A percentile compares a stretch with the other conserved stretches of the same genome.
These are phyloP conservation scores for Paguma larvata DNA, from an alignment of 2,797 vertebrate species.

Conservation along the genomic window DNA sequence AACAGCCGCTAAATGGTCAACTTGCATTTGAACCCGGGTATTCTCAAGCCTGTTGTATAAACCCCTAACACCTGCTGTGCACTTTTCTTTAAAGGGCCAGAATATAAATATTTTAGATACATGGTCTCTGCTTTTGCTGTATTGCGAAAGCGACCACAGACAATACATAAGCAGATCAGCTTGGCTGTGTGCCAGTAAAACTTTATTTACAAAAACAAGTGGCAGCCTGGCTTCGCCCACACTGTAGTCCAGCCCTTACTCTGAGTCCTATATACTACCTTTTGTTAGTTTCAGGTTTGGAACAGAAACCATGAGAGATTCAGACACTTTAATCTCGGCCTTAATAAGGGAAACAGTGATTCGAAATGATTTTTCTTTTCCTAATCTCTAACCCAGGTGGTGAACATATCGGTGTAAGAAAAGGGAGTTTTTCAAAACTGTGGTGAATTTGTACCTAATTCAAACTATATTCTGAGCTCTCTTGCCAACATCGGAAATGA, in stretches of 20 bases:
- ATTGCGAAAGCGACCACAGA: too few species aligned
- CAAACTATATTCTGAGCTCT: background rate
- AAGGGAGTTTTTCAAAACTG: background rate
- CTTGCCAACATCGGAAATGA: background rate
- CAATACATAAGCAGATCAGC: rapidly evolving
- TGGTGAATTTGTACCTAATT: background rate
- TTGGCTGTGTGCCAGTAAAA: background rate
- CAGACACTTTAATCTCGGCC: background rate
- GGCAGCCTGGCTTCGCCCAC: background rate
- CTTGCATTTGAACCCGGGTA: background rate
- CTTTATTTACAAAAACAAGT: background rate
- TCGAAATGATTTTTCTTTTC: background rate
- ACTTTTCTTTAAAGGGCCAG: background rate
- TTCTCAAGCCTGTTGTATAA: background rate
- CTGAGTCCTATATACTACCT: background rate
- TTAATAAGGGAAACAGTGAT: background rate
- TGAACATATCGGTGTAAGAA: background rate
- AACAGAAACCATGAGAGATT: background rate
- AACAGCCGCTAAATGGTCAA: background rate
- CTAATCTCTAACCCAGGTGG: background rate
- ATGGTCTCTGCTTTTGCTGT: background rate
- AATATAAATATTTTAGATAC: background rate
- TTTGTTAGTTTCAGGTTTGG: background rate
- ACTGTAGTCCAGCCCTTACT: rapidly evolving
- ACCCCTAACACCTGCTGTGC: background rate